Conservation (phyloP, 2,888 invertebrate species). For the Scrobipalpa atriplicella region DNA sequence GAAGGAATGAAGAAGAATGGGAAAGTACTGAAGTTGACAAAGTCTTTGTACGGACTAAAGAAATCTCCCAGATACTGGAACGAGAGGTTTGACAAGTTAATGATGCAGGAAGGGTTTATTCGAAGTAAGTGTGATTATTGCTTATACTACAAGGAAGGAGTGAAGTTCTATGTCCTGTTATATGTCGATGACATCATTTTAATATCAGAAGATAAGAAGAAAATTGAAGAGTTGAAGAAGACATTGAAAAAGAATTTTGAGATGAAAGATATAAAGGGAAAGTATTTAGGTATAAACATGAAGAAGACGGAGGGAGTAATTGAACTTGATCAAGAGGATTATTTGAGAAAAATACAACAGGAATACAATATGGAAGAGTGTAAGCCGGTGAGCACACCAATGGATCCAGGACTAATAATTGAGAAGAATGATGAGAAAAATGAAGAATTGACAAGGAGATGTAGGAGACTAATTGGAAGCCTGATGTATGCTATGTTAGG, state of each 20-base stretch:
- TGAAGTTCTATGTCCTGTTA: constrained; percentile 21
- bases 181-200: constrained; percentile 31
- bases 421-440: background rate
- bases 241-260: constrained; percentile 14
- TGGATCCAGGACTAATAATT: constrained; percentile 17
- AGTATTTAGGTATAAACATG: constrained; percentile 27
- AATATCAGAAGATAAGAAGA: constrained; percentile 5
- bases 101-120: constrained; percentile 16
- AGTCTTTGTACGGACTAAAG: constrained; percentile 31
- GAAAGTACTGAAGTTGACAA: constrained; percentile 25
- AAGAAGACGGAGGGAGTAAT: background rate
- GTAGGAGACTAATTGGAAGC: constrained; percentile 27
- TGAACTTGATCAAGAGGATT: constrained; percentile 25
- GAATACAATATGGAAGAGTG: constrained; percentile 28
- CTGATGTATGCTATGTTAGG: constrained; percentile 31
- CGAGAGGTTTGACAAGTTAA: constrained; percentile 20
- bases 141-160: constrained; percentile 5
- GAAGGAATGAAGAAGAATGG: constrained; percentile 23
- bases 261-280: constrained; percentile 25
- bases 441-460: constrained; percentile 13
- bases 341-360: constrained; percentile 27
- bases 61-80: constrained; percentile 28
- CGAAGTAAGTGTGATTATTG: constrained; percentile 17
- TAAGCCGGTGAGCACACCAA: constrained; percentile 27
- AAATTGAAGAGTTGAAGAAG: constrained; percentile 12